Base-by-base conservation (phyloP, 2,113 vertebrate genomes). In the Casuarius casuarius region DNA sequence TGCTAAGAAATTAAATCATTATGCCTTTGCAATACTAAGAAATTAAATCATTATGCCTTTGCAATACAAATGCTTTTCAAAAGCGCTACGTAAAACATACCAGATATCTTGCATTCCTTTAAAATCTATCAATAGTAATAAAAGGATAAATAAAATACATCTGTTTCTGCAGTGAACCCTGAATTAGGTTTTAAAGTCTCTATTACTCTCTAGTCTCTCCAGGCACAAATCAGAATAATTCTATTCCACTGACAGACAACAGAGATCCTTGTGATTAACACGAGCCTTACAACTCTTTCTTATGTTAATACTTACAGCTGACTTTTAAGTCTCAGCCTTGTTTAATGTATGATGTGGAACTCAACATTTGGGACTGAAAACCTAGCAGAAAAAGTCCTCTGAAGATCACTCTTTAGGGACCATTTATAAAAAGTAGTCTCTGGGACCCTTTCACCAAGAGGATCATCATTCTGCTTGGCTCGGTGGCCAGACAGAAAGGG, bases 11-110 rank as follows among this genome's bases (percentile, higher is more conserved):
- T 79, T 58, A 94, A 95, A 86, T 84, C 52, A 87, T 85, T 89
- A 93, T 78, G 62, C 7, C 77, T 84, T 87, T 82, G 67, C 54
- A 95, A 92, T 65, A 92, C 65, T 52, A 62, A 85, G 61, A 92
- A 95, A 91, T 79, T 58, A 94, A 95, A 86, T 84, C 52, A 87
- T 85, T 89, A 93, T 78, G 62, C 7, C 77, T 84, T 87, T 82
- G 67, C 54, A 95, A 92, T 65, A 92, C 65, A 90, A 35, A 70
- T 65, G 70, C 72, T 78, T 61, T 74, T 88, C 80, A 91, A 29
- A 95, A 95, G 74, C 91, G 33, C 35, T 65, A 93, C 83, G 75
- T 13, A 95, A 91, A 95, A 90, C 1, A 58, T n/a, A 93, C 42
- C 40, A 93, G 72, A 52, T 17, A 17, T 29, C 40, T n/a, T 44